Conservation (phyloP, 2,797 vertebrate species). For the Dryobates pubescens region DNA sequence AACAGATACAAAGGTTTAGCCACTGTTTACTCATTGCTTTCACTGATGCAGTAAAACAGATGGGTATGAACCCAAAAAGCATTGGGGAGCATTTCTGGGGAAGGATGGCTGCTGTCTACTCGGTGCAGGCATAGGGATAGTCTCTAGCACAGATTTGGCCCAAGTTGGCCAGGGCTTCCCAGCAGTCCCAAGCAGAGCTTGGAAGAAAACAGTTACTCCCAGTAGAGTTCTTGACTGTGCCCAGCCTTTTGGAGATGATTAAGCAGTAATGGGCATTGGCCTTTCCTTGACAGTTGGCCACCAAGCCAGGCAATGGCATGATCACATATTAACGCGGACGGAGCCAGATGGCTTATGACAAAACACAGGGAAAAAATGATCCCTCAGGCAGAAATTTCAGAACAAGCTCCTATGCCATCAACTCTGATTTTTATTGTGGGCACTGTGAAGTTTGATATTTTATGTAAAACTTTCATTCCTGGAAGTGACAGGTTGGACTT, state of each 20-base stretch:
- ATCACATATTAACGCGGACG: not conserved
- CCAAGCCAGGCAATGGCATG: not conserved
- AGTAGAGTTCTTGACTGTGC: not conserved
- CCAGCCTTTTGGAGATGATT: not conserved
- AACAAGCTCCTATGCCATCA: not conserved
- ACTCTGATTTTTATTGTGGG: not conserved
- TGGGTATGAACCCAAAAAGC: not conserved
- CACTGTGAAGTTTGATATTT: not conserved
- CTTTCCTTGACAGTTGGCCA: not conserved
- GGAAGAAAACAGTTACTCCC: not conserved
- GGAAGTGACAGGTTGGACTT: not conserved
- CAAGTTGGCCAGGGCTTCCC: accelerated
- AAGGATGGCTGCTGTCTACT: not conserved
- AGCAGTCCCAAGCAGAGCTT: not conserved
- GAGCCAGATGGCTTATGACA: not conserved
- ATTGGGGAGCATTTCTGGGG: not conserved
- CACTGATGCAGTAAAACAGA: not conserved
- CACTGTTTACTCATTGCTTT: not conserved
- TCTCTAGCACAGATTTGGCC: not conserved
- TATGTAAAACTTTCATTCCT: not conserved
- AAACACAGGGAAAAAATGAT: not conserved
- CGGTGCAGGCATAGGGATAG: not conserved
- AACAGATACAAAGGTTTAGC: not conserved
- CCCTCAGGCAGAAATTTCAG: not conserved
- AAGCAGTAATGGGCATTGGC: accelerated